Base-by-base conservation (phyloP, 2,797 vertebrate species). In the Brotula barbata region DNA sequence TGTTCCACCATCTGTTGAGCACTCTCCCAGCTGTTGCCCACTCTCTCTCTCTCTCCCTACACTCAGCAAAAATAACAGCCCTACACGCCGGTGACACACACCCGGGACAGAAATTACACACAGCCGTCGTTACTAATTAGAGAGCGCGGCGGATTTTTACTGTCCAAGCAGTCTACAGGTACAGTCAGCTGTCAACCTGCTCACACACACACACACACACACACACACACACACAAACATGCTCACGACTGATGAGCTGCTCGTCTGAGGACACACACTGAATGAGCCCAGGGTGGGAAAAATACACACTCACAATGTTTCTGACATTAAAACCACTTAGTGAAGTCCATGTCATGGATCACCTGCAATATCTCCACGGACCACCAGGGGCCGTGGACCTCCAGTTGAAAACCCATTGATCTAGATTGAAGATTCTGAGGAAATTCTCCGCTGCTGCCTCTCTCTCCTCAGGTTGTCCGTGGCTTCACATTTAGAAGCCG, bases 1-100 rank as follows among this genome's bases (percentile, higher is more conserved):
- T 71, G 20, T 52, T 76, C 75, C 77, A 54, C 85, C 85, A 88
- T 90, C 82, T 89, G 85, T 85, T 86, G 31, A 87, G 85, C 87
- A 82, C 74, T 88, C 87, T 63, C 80, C 83, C 88, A 88, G 87
- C 88, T 87, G 85, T 87, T 89, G 78, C 83, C 80, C 85, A 85
- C 85, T 78, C 84, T 87, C 77, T 85, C 31, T 10, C 31, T 6
- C 25, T 28, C 25, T 28, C 25, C 7, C 78, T 56, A 23, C 4
- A 1, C 78, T 83, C 54, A 2, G 77, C 81, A 45, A 83, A 87
- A 88, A n/a, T 83, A 84, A 81, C 84, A 83, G 83, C 56, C 70
- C 66, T 83, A 41, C 36, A 17, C 66, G 77, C 20, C 7, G 47
- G 69, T 72, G 78, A 83, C 83, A 87, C 68, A 69, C 83, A 87